Conservation (phyloP, 2,888 invertebrate genomes). For the Arctia plantaginis region DNA sequence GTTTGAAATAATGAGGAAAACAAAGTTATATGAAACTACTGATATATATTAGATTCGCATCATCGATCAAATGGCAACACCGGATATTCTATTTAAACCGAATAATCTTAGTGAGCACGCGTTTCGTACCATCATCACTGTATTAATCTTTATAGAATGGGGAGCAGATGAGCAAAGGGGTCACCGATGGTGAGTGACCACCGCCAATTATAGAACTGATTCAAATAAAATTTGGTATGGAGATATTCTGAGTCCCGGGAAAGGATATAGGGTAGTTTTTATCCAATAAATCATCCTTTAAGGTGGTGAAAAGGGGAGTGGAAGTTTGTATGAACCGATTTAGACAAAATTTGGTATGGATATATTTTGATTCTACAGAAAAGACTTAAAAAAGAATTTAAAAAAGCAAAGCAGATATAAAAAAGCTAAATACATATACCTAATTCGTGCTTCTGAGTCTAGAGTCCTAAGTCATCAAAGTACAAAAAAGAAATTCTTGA, state of each 20-base stretch:
- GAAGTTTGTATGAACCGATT: too few species aligned
- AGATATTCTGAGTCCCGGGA: too few species aligned
- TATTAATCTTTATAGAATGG: neutral
- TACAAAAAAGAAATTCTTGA: neutral
- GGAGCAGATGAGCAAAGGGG: neutral
- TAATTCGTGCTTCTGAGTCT: neutral
- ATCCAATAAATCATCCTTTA: too few species aligned
- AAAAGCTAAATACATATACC: neutral
- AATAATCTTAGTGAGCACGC: neutral
- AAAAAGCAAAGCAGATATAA: too few species aligned
- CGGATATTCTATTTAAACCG: neutral
- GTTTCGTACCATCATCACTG: neutral
- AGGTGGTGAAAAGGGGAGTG: too few species aligned
- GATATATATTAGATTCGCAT: neutral
- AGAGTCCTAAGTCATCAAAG: neutral
- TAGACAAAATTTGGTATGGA: too few species aligned
- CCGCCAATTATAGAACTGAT: too few species aligned
- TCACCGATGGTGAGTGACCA: too few species aligned
- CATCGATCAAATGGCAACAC: neutral
- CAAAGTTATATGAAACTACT: neutral
- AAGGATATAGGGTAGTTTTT: too few species aligned
- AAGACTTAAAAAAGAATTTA: too few species aligned
- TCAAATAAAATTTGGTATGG: too few species aligned
- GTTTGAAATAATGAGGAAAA: conserved; percentile 18
- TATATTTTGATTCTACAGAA: too few species aligned